phyloP scores from a whole-genome alignment of 2,888 invertebrate genomes.

The Drosophila atroscutellata region DNA sequence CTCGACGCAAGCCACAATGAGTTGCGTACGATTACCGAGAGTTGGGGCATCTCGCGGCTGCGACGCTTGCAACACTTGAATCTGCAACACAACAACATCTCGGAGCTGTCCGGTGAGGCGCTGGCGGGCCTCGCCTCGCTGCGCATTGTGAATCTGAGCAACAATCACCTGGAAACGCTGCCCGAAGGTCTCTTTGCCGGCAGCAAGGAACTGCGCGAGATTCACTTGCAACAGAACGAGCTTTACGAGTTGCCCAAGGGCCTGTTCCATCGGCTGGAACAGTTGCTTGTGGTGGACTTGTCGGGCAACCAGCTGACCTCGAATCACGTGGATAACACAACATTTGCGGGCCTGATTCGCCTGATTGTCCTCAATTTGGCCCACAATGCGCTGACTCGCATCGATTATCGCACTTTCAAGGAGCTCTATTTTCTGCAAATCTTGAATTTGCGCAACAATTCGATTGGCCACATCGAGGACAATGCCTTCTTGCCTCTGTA shows the following conservation, averaged over 20 bases:
- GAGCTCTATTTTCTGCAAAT: constrained; percentile 94
- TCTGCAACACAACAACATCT: constrained; percentile 93
- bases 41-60: constrained; percentile 90
- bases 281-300: constrained; percentile 93
- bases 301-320: constrained; percentile 94
- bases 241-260: constrained; percentile 93
- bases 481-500: constrained; percentile 94
- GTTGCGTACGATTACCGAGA: constrained; percentile 89
- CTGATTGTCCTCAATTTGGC: constrained; percentile 94
- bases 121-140: constrained; percentile 92
- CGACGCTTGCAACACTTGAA: constrained; percentile 92
- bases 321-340: constrained; percentile 93
- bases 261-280: constrained; percentile 93
- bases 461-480: constrained; percentile 94
- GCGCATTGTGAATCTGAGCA: constrained; percentile 93
- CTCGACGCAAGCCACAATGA: constrained; percentile 94
- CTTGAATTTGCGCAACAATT: constrained; percentile 93
- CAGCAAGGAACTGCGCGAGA: constrained; percentile 92
- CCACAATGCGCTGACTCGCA: constrained; percentile 92
- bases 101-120: constrained; percentile 92
- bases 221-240: constrained; percentile 93
- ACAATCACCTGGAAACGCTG: constrained; percentile 92
- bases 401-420: constrained; percentile 94
- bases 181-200: constrained; percentile 94
- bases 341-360: constrained; percentile 94